Conservation (phyloP, 2,113 vertebrate genomes). For the Poeciliopsis prolifica region DNA sequence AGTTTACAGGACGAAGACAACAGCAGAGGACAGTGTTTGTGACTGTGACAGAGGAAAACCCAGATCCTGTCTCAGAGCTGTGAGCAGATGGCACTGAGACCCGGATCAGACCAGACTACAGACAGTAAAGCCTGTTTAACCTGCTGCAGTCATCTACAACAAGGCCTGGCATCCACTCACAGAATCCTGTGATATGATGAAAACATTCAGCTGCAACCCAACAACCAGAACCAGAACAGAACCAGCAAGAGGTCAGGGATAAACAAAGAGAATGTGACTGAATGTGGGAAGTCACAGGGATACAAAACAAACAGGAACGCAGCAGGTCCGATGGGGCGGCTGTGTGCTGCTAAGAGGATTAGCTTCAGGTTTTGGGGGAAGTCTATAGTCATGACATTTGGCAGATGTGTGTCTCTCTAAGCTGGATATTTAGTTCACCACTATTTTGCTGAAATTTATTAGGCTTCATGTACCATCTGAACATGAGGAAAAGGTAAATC, state of each 20-base stretch:
- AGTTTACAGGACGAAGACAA: background rate
- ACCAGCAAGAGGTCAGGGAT: background rate
- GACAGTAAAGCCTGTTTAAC: constrained; percentile 55
- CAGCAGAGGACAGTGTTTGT: constrained; percentile 3
- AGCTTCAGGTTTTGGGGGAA: constrained; percentile 55
- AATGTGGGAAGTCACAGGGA: constrained; percentile 12
- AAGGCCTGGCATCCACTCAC: constrained; percentile 18
- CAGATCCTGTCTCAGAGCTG: constrained; percentile 31
- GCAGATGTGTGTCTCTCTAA: constrained; percentile 15
- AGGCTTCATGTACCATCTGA: background rate
- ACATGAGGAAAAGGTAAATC: background rate
- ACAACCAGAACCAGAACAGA: background rate
- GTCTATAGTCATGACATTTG: constrained; percentile 41
- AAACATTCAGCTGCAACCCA: constrained; percentile 1
- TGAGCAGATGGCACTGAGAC: constrained; percentile 68
- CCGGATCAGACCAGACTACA: constrained; percentile 51
- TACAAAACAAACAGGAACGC: constrained; percentile 41
- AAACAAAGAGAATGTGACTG: constrained; percentile 13
- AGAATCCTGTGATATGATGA: background rate
- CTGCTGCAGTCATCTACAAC: constrained; percentile 33
- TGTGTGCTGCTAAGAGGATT: constrained; percentile 67
- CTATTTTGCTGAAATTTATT: background rate
- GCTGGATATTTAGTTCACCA: constrained; percentile 4
- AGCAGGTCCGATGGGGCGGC: constrained; percentile 61
- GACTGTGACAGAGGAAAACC: constrained; percentile 20